Base-by-base conservation (phyloP, 2,797 vertebrate species). In the Peromyscus nudipes region DNA sequence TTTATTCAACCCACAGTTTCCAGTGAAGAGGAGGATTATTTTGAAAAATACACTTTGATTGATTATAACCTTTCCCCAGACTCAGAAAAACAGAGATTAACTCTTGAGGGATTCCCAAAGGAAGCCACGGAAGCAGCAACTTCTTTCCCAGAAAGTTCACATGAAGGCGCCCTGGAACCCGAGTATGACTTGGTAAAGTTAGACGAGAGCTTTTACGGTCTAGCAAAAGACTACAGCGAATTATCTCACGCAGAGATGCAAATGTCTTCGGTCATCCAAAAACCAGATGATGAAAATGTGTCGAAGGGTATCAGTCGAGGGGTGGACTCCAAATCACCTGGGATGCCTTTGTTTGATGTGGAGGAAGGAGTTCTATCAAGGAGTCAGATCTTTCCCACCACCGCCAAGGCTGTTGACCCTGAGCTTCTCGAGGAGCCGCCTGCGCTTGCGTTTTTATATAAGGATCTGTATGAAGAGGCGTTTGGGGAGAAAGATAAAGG, bases 31-130 rank as follows among this genome's bases (percentile, higher is more conserved):
- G 99, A 99, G 90, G 99, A 99, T 98, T 99, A 99, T 98, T 99
- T 99, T 98, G 99, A 99, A 98, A 99, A 99, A 97, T 99, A 99
- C 89, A 99, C 99, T 16, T 98, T 99, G 96, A 97, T 99, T 97
- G 99, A 99, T 98, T 99, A 99, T 94, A 99, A 98, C 81, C 98
- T 98, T 65, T 98, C 99, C 71, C 94, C 89, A 94, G 99, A 99
- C 43, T 96, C 95, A 97, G 96, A 97, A 89, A 98, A 97, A 98
- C 98, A 96, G 93, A 89, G 96, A 83, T 90, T 89, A 94, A 97
- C 87, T 92, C 49, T 95, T 95, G 97, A 97, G 82, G 98, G 98
- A 91, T 98, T 97, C 77, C 96, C 96, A 65, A 93, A 67, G 14
- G 95, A 98, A 91, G 37, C 94, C 93, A 95, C 87, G 19, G 97